These are phyloP conservation scores for Myotis planiceps DNA, from an alignment of 2,797 vertebrate genomes.

Conservation along the genomic window DNA sequence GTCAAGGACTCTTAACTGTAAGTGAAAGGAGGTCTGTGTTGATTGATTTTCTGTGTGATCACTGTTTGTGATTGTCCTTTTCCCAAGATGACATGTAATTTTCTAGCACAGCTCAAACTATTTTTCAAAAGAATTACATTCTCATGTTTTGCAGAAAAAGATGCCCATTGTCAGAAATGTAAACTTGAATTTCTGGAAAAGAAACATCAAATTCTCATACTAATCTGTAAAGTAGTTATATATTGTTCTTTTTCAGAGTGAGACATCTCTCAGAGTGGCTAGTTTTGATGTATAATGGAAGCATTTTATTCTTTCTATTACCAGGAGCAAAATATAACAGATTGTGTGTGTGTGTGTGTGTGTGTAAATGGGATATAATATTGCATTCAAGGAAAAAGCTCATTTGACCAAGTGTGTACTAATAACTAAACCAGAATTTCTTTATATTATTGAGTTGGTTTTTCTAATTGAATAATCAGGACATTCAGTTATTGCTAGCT, in stretches of 20 bases:
- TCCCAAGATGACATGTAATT: background rate
- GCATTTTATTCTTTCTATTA: constrained; percentile 6
- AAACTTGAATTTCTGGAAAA: constrained; percentile 33
- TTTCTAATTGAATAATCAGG: background rate
- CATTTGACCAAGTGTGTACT: background rate
- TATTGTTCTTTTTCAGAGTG: background rate
- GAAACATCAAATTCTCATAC: background rate
- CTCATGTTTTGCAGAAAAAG: background rate
- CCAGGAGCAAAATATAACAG: background rate
- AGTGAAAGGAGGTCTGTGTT: background rate
- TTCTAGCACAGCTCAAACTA: constrained; percentile 31
- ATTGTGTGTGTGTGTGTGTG: background rate
- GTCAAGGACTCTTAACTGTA: background rate
- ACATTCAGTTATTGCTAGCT: background rate
- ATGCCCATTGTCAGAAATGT: constrained; percentile 10
- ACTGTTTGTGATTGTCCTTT: constrained; percentile 29
- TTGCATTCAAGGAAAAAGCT: background rate
- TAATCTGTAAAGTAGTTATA: background rate
- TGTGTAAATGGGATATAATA: background rate
- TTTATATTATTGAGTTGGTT: background rate
- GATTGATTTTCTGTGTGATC: constrained; percentile 52
- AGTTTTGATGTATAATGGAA: background rate
- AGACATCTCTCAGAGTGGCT: background rate
- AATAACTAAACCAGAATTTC: background rate
- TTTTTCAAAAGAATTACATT: constrained; percentile 45